phyloP scores from a whole-genome alignment of 2,797 vertebrate genomes.

The Tenualosa ilisha region DNA sequence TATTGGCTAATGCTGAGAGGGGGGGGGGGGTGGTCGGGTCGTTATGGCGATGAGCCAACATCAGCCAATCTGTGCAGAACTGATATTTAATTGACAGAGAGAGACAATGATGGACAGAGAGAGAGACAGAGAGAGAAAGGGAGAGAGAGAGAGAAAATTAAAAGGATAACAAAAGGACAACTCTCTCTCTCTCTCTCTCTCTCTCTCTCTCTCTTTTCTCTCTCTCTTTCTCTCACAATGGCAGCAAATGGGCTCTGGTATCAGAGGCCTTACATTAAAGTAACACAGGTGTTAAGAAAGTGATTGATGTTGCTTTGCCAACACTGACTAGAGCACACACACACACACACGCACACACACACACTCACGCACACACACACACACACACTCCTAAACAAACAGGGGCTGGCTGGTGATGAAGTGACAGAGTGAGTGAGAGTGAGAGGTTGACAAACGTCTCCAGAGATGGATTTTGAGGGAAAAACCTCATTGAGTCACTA shows the following conservation, averaged over 20 bases:
- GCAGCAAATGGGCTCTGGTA: not conserved
- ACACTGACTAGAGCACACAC: conserved; percentile 55
- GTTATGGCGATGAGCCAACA: conserved; percentile 9
- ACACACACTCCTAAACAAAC: conserved; percentile 25
- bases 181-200: too few relatives aligned
- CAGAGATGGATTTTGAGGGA: not conserved
- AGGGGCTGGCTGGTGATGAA: not conserved
- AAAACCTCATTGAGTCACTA: not conserved
- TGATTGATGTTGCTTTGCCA: conserved; percentile 67
- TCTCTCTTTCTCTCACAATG: not conserved
- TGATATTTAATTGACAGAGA: conserved; percentile 17
- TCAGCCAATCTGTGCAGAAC: conserved; percentile 5
- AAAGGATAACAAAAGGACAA: not conserved
- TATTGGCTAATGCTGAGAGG: conserved; percentile 51
- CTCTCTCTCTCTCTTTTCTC: too few relatives aligned
- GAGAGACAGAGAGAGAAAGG: conserved; percentile 6
- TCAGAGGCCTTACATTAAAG: not conserved
- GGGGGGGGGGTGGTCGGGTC: not conserved
- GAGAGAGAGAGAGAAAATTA: not conserved
- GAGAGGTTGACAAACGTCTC: not conserved
- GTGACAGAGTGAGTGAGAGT: not conserved
- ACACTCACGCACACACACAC: too few relatives aligned
- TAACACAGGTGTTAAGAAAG: conserved; percentile 60
- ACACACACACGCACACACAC: not conserved
- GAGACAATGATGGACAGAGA: conserved; percentile 21